Percentiles rank a stretch among this genome's conserved stretches.
These are phyloP conservation scores for Syndactyla subalaris DNA, from an alignment of 2,797 vertebrate genomes.

Conservation along the genomic window DNA sequence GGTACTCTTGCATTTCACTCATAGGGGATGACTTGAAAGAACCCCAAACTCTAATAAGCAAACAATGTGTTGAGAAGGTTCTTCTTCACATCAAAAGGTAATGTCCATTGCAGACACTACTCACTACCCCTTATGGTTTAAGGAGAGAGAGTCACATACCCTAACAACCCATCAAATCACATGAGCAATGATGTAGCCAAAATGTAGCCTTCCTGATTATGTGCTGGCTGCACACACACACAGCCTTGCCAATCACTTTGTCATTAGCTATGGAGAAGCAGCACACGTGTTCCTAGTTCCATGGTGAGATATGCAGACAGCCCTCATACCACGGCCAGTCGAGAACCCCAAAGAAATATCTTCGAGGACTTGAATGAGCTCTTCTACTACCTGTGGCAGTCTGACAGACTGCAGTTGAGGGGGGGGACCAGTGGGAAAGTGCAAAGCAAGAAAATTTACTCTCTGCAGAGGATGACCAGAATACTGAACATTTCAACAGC, in stretches of 20 bases:
- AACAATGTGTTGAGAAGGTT: not conserved
- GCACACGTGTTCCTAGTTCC: rapidly evolving
- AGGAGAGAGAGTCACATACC: not conserved
- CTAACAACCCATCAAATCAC: not conserved
- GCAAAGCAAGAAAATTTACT: not conserved
- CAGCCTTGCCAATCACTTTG: not conserved
- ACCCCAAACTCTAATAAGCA: not conserved
- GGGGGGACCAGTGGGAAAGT: not conserved
- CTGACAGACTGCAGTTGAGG: not conserved
- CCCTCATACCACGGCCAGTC: not conserved
- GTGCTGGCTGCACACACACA: not conserved
- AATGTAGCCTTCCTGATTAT: not conserved
- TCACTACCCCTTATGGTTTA: not conserved
- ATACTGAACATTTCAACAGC: not conserved
- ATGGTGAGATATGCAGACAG: not conserved
- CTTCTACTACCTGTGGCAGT: not conserved
- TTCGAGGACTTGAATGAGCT: not conserved
- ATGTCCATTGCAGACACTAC: not conserved
- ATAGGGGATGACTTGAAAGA: not conserved
- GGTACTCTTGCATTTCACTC: not conserved
- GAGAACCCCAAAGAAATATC: not conserved
- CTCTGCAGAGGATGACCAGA: not conserved
- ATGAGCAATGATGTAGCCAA: not conserved
- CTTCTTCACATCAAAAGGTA: not conserved
- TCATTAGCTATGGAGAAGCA: not conserved